Percentiles rank a stretch among this genome's conserved stretches.
These are phyloP conservation scores for Ditylenchus weischeri DNA, from an alignment of 2,888 invertebrate genomes.

Conservation along the genomic window DNA sequence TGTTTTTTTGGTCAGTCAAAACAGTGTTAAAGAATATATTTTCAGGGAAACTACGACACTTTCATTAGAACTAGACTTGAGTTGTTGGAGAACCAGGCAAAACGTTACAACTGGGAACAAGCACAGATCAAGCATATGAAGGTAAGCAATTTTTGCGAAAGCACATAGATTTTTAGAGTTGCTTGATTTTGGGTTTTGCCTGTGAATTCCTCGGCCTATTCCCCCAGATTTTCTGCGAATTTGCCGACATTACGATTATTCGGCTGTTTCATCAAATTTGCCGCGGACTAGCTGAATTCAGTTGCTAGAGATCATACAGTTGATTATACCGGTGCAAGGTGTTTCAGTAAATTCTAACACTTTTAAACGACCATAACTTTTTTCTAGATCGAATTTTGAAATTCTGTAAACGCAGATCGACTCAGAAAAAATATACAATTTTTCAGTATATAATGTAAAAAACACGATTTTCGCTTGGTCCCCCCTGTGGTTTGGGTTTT, in stretches of 20 bases:
- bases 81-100: slow-evolving; percentile 93
- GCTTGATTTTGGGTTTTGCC: neutral
- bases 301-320: too few relatives aligned
- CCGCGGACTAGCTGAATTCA: neutral
- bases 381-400: too few relatives aligned
- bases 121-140: slow-evolving; percentile 99
- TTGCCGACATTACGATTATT: neutral
- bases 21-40: slow-evolving; percentile 3
- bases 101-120: slow-evolving; percentile 99
- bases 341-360: too few relatives aligned
- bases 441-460: too few relatives aligned
- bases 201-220: neutral
- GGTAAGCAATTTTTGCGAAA: slow-evolving; percentile 62
- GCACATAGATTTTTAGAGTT: too few relatives aligned
- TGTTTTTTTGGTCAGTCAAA: slow-evolving; percentile 3
- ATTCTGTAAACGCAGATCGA: too few relatives aligned
- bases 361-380: too few relatives aligned
- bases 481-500: too few relatives aligned
- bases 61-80: slow-evolving; percentile 90
- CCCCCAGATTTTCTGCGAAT: too few relatives aligned
- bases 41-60: slow-evolving; percentile 86
- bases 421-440: too few relatives aligned
- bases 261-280: slow-evolving; percentile 8
- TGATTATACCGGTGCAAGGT: too few relatives aligned
- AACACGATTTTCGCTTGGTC: too few relatives aligned